Evolutionary conservation across 2,888 invertebrate species (phyloP), one percentile per base, ranked within the genome.

Genomic region (Cremastobaeus sp.): DNA sequence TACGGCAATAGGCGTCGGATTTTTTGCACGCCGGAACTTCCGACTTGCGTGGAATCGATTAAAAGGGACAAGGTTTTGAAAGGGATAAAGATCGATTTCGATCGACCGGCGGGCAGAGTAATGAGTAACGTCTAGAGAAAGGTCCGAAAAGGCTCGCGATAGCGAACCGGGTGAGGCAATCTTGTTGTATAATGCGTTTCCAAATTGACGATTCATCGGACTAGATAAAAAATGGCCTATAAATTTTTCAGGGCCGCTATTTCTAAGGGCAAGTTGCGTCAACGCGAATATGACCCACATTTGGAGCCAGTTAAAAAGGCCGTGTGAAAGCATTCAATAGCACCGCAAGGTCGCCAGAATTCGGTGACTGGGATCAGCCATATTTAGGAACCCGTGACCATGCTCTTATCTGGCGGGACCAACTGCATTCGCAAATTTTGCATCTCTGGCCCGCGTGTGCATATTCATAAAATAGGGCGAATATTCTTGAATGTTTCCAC

Each of bases 271-370:
- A 65, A 59, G 52, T 74, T 74, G 64, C 74, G 69, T 59, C 64
- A 74, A 74, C 54, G 74, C 59, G 59, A 69, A 69, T 69, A 59
- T 69, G 74, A 74, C 74, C 74, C 69, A 74, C 74, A 74, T 74
- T 74, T 64, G 52, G 74, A 68, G 52, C 55, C 64, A 57, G 57
- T 73, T 57, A 43, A 62, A 73, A 64, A 74, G 64, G 68, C 64
- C 59, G 74, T 50, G 74, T 74, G 74, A 74, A 74, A 74, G 74
- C 68, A 47, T 64, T 74, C 68, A 57, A 69, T 74, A 64, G 68
- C 57, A 39, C 62, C 48, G 47, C 74, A 74, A 74, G 74, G 74
- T 65, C 74, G 45, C 48, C 57, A 57, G 47, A 64, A 57, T 74
- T 74, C 57, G 73, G 68, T 55, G 55, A 20, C 72, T 54, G 57